Evolutionary conservation across 2,113 vertebrate species (phyloP).

Genomic region (Thermophis baileyi): DNA sequence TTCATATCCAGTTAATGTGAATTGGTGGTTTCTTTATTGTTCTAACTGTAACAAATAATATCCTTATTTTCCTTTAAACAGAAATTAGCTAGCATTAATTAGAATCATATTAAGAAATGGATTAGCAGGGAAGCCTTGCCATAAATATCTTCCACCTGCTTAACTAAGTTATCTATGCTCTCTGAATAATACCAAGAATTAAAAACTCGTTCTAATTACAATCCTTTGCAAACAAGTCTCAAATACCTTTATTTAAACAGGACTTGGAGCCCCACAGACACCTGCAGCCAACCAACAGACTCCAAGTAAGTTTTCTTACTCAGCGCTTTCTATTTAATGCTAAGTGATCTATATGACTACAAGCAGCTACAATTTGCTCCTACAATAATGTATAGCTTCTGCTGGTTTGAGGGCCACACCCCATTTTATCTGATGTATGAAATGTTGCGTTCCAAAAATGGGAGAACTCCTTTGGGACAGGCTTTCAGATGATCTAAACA

Average conservation of each 20-base stretch:
- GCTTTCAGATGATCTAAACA: not conserved
- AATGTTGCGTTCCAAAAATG: not conserved
- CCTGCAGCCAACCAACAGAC: not conserved
- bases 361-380: not conserved
- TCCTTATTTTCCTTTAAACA: not conserved
- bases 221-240: not conserved
- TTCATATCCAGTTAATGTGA: not conserved
- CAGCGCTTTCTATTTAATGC: not conserved
- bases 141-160: not conserved
- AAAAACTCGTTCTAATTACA: not conserved
- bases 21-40: not conserved
- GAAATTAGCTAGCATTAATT: not conserved
- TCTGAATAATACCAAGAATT: not conserved
- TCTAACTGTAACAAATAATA: not conserved
- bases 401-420: not conserved
- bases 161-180: not conserved
- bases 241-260: not conserved
- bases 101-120: not conserved
- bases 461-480: not conserved
- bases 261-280: not conserved
- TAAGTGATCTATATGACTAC: not conserved
- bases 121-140: not conserved
- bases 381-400: not conserved
- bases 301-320: not conserved
- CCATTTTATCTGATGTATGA: not conserved